phyloP scores from a whole-genome alignment of 2,113 vertebrate species.

The Nematolebias whitei region DNA sequence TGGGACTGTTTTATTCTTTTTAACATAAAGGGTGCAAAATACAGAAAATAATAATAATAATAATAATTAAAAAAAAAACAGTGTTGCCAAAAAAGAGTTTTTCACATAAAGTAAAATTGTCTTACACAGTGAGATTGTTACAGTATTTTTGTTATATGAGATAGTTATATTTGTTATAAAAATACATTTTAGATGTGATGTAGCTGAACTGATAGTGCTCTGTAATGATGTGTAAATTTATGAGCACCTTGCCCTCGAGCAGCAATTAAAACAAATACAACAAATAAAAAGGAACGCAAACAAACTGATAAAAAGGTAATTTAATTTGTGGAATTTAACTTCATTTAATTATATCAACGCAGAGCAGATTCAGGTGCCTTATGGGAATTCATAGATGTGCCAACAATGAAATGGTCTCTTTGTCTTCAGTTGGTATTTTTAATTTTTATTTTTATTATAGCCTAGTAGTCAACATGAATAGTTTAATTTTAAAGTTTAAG shows the following conservation, averaged over 20 bases:
- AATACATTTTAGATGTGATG: constrained; percentile 33
- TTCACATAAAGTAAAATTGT: not conserved
- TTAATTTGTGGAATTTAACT: constrained; percentile 6
- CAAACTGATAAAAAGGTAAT: not conserved
- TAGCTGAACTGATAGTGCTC: constrained; percentile 21
- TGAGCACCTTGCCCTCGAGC: constrained; percentile 19
- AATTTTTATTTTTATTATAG: not conserved
- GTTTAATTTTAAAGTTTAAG: not conserved
- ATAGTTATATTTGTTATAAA: constrained; percentile 14
- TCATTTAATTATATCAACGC: constrained; percentile 17
- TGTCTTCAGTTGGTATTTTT: constrained; percentile 5
- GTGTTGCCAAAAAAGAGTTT: constrained; percentile 14
- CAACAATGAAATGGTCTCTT: not conserved
- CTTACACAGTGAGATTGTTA: constrained; percentile 6
- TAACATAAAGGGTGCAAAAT: constrained; percentile 11
- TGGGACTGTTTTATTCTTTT: constrained; percentile 37
- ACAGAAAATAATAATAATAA: constrained; percentile 10
- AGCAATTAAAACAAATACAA: constrained; percentile 1
- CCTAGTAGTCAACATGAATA: not conserved
- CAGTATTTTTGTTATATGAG: not conserved
- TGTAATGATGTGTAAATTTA: constrained; percentile 34
- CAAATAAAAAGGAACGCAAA: not conserved
- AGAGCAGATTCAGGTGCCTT: constrained; percentile 64
- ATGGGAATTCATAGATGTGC: constrained; percentile 31
- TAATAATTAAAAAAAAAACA: too few species aligned